These are phyloP conservation scores for Heliconius congener DNA, from an alignment of 1,140 invertebrate species.

Conservation along the genomic window DNA sequence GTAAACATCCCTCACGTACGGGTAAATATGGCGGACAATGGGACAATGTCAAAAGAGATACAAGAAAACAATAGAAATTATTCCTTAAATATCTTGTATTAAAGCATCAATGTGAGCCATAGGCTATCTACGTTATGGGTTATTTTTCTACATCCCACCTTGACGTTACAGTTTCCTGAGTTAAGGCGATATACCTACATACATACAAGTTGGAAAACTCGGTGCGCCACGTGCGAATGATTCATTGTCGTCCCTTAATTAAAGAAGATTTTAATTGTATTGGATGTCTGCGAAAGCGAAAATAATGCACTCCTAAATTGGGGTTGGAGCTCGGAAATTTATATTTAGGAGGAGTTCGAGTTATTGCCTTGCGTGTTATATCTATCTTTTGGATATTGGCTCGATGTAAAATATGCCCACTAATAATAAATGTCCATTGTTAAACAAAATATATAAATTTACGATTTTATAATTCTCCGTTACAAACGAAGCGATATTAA, in stretches of 20 bases:
- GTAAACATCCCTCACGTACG: constrained; percentile 75
- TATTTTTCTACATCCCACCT: constrained; percentile 46
- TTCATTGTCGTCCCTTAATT: constrained; percentile 81
- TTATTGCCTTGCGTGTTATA: constrained; percentile 74
- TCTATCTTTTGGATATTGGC: constrained; percentile 59
- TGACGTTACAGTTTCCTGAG: constrained; percentile 47
- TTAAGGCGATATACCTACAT: constrained; percentile 45
- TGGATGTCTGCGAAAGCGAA: constrained; percentile 81
- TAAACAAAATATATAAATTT: constrained; percentile 43
- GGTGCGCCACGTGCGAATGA: constrained; percentile 82
- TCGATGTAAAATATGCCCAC: constrained; percentile 44
- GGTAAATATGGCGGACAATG: constrained; percentile 77
- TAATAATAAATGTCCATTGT: constrained; percentile 46
- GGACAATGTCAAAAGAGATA: constrained; percentile 79
- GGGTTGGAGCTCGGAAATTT: constrained; percentile 75
- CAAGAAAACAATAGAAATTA: constrained; percentile 49
- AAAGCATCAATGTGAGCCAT: constrained; percentile 50
- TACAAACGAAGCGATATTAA: constrained; percentile 31
- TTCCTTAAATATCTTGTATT: constrained; percentile 47
- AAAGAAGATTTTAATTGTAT: constrained; percentile 83
- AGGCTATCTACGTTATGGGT: constrained; percentile 43
- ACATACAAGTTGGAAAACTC: constrained; percentile 78
- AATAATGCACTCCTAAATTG: constrained; percentile 81
- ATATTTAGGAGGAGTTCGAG: constrained; percentile 70
- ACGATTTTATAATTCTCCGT: constrained; percentile 38